Conservation (phyloP, 2,797 vertebrate genomes). For the Sebastes vulpes region DNA sequence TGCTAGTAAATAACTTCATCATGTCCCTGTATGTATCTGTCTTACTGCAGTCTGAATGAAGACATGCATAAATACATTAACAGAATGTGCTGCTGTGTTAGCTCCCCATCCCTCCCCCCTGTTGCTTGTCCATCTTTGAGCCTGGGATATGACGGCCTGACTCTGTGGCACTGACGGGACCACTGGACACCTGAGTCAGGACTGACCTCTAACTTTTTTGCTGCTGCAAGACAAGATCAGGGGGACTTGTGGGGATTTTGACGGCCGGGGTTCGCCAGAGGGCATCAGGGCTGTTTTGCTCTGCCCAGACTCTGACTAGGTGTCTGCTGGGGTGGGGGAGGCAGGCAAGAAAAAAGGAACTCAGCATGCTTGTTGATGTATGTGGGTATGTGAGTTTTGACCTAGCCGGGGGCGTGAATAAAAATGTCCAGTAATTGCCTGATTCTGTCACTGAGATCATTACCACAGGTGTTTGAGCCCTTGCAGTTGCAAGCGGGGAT, state of each 20-base stretch:
- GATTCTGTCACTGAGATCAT: constrained; percentile 55
- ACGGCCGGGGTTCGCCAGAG: constrained; percentile 25
- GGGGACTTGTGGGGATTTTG: not conserved
- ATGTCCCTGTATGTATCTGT: not conserved
- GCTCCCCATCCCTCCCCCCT: too few relatives aligned
- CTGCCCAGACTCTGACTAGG: not conserved
- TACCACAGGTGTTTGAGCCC: constrained; percentile 45
- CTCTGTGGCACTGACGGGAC: constrained; percentile 1
- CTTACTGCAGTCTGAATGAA: not conserved
- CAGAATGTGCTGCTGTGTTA: not conserved
- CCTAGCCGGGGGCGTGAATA: constrained; percentile 71
- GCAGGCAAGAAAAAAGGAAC: not conserved
- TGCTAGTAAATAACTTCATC: not conserved
- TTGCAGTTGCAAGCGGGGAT: not conserved
- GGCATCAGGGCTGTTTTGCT: constrained; percentile 11
- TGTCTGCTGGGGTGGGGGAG: not conserved
- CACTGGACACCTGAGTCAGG: constrained; percentile 44
- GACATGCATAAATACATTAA: not conserved
- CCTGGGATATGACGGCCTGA: not conserved
- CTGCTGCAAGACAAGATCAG: constrained; percentile 23
- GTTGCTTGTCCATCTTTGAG: not conserved
- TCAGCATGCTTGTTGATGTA: not conserved
- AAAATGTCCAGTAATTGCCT: constrained; percentile 61
- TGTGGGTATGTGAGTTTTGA: constrained; percentile 36
- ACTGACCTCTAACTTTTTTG: constrained; percentile 48